These are phyloP conservation scores for Nothocercus nigrocapillus DNA, from an alignment of 2,113 vertebrate genomes.

Conservation along the genomic window DNA sequence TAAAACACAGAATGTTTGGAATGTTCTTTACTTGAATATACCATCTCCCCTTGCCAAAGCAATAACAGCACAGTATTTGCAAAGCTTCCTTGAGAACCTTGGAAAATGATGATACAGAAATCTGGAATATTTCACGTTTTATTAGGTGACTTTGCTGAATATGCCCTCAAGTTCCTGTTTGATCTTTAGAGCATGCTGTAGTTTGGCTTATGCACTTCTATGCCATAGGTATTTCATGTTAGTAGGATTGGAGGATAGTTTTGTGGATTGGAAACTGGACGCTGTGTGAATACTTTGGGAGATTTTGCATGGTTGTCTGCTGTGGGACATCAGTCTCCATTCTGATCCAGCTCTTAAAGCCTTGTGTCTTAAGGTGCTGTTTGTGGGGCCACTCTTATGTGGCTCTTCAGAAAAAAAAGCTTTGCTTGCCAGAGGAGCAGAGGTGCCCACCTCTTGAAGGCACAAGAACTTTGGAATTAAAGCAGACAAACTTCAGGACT, in stretches of 20 bases:
- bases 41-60: neutral
- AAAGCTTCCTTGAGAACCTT: slow-evolving; percentile 8
- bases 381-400: accelerated
- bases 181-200: neutral
- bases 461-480: neutral
- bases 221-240: neutral
- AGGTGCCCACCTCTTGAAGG: neutral
- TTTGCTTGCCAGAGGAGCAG: neutral
- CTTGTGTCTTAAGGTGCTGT: neutral
- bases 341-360: neutral
- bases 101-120: neutral
- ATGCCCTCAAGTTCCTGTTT: neutral
- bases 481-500: accelerated
- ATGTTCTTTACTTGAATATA: neutral
- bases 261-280: neutral
- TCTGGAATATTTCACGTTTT: slow-evolving; percentile 17
- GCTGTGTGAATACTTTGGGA: neutral
- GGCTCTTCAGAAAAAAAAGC: neutral
- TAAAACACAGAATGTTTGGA: neutral
- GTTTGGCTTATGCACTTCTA: slow-evolving; percentile 9
- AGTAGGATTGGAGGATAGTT: neutral
- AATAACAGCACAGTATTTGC: neutral
- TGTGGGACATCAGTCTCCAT: accelerated
- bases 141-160: slow-evolving; percentile 28
- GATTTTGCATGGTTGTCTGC: neutral